Base-by-base conservation (phyloP, 1,140 invertebrate species). In the Adoxophyes honmai region DNA sequence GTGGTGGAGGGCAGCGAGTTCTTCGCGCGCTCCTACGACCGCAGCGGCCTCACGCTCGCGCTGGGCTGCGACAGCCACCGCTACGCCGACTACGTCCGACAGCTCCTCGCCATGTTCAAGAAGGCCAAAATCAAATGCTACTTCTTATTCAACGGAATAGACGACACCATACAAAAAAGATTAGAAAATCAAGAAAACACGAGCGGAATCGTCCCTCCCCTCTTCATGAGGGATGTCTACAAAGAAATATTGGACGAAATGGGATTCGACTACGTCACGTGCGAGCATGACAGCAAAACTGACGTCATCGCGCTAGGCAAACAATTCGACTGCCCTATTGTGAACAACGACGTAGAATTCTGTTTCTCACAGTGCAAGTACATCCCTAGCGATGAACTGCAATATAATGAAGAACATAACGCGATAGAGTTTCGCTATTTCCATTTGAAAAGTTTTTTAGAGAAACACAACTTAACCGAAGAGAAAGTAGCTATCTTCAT, bases 1-100 rank as follows among this genome's bases (percentile, higher is more conserved):
- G 38, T 39, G 13, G 15, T 39, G 13, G 38, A 14, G 11, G 38
- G 15, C 1, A 13, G 4, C 7, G 6, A 39, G 0, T 39, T 39
- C 38, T 39, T 52, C 61, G n/a, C n/a, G 16, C n/a, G n/a, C 16
- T 11, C 44, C 18, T 51, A 51, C 10, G n/a, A 51, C 16, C 5
- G 28, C 4, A 33, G 38, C 44, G 44, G 33, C 7, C 13, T 51
- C 18, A 10, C 18, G 1, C 16, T 13, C 10, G 8, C 9, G 18
- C 44, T 51, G 11, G 38, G 38, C 15, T 39, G 38, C 38, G 15
- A 39, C 13, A 15, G 44, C 44, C n/a, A 51, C 18, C 11, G 8
- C 16, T 51, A 34, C 33, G 18, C 18, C 7, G 18, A n/a, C 44
- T 28, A 15, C 10, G 5, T 51, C 1, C 21, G 5, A 6, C 3